Percentiles rank a stretch among this genome's conserved stretches.
These are phyloP conservation scores for Rhodeus uyekii DNA, from an alignment of 2,797 vertebrate genomes.

Conservation along the genomic window DNA sequence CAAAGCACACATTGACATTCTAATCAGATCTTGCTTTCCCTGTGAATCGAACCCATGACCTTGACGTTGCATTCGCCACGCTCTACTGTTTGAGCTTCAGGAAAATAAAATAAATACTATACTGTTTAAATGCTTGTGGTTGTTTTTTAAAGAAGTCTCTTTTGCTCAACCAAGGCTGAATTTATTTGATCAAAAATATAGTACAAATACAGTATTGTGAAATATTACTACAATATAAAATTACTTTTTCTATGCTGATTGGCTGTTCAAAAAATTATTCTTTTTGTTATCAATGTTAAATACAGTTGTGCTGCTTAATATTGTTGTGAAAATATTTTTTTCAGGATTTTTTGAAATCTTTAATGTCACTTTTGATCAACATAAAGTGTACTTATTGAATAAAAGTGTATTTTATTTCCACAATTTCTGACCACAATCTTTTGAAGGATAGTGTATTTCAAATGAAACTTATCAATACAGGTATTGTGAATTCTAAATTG, in stretches of 20 bases:
- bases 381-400: neutral
- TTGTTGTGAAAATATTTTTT: neutral
- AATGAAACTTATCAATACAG: neutral
- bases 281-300: neutral
- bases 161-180: neutral
- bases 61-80: no score
- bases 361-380: neutral
- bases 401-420: neutral
- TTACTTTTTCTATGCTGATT: neutral
- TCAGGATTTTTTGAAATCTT: neutral
- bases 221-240: neutral
- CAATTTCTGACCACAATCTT: neutral
- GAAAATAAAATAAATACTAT: neutral
- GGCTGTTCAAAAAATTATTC: neutral
- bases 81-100: no score
- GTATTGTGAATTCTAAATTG: neutral
- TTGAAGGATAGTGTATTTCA: neutral
- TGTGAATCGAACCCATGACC: no score
- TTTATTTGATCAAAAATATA: neutral
- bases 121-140: neutral
- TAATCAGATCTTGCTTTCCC: no score
- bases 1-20: no score
- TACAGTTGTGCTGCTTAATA: neutral
- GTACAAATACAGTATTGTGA: neutral
- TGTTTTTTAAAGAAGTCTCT: neutral